A percentile compares a stretch with the other conserved stretches of the same genome.
phyloP scores from a whole-genome alignment of 2,797 vertebrate species.

The Mormyrops boulengeri region DNA sequence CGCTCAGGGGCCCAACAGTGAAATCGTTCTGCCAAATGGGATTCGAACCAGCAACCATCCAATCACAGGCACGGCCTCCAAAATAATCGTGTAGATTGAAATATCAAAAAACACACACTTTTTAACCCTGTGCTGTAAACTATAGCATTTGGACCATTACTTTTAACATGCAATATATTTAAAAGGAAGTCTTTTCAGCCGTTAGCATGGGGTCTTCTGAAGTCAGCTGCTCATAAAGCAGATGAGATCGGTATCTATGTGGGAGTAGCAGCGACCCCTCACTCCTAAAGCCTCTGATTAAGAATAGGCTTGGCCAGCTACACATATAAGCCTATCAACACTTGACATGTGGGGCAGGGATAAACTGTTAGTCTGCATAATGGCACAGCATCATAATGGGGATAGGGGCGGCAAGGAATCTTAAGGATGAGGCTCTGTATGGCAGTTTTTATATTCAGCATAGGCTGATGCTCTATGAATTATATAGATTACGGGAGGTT shows the following conservation, averaged over 20 bases:
- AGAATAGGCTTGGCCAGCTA: slow-evolving; percentile 7
- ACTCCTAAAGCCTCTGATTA: background rate
- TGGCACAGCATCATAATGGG: background rate
- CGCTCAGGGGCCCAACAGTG: background rate
- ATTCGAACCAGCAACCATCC: background rate
- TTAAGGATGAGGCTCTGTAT: background rate
- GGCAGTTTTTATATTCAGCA: background rate
- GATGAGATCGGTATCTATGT: background rate
- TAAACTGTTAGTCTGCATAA: background rate
- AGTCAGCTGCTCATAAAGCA: background rate
- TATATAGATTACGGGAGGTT: slow-evolving; percentile 9
- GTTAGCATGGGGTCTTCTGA: background rate
- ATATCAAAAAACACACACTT: background rate
- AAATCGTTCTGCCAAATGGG: background rate
- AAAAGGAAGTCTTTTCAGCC: background rate
- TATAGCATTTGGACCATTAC: background rate
- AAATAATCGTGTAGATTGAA: background rate
- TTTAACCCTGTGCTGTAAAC: background rate
- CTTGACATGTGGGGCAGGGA: slow-evolving; percentile 6
- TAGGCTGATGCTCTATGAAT: slow-evolving; percentile 1
- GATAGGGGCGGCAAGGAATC: background rate
- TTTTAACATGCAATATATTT: background rate
- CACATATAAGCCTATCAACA: slow-evolving; percentile 8
- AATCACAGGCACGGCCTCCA: background rate
- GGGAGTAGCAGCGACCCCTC: background rate